These are phyloP conservation scores for Eucriotettix oculatus DNA, from an alignment of 2,888 invertebrate species.

Conservation along the genomic window DNA sequence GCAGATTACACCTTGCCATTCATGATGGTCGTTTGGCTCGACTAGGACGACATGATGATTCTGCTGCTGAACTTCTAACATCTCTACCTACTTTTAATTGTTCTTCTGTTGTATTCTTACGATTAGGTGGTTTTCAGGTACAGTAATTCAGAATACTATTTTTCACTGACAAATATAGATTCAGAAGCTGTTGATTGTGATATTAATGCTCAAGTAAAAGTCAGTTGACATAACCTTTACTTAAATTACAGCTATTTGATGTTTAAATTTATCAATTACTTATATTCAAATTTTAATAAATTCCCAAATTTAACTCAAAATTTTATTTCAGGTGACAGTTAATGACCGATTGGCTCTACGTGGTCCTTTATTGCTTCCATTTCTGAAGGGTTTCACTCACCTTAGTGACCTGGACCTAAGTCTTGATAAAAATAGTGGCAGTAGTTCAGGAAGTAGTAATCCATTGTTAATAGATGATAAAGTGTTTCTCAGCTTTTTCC, in stretches of 20 bases:
- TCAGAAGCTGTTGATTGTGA: too few species aligned
- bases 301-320: too few species aligned
- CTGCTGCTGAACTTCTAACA: constrained; percentile 23
- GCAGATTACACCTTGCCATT: constrained; percentile 31
- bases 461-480: constrained; percentile 31
- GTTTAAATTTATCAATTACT: too few species aligned
- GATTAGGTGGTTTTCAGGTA: constrained; percentile 31
- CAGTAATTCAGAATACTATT: too few species aligned
- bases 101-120: constrained; percentile 30
- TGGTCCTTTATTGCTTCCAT: constrained; percentile 30
- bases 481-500: constrained; percentile 28
- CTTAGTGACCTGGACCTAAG: constrained; percentile 32
- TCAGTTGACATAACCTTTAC: too few species aligned
- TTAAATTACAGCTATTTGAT: too few species aligned
- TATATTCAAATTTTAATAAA: too few species aligned
- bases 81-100: constrained; percentile 27
- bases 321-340: constrained; percentile 23
- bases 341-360: constrained; percentile 29
- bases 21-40: constrained; percentile 26
- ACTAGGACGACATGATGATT: constrained; percentile 25
- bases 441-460: constrained; percentile 19
- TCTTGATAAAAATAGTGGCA: constrained; percentile 28
- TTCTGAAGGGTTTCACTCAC: constrained; percentile 30
- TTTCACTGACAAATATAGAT: too few species aligned
- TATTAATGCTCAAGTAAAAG: too few species aligned